Conservation (phyloP, 2,888 invertebrate species). For the Trissoscelio sp. region DNA sequence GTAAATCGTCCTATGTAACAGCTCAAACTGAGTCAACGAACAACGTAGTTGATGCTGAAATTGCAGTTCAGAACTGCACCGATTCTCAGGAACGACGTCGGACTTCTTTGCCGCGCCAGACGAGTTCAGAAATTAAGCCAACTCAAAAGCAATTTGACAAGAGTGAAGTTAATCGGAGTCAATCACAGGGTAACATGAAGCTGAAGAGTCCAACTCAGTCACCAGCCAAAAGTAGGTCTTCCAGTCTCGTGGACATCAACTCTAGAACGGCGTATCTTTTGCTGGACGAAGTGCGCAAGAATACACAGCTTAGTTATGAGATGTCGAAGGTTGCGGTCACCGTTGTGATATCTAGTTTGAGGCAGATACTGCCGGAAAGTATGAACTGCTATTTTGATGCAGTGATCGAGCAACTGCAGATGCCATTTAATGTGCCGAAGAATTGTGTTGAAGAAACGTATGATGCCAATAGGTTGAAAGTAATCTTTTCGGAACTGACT, state of each 20-base stretch:
- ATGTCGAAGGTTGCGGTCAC: slow-evolving; percentile 93
- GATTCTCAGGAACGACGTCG: slow-evolving; percentile 70
- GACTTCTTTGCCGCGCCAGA: slow-evolving; percentile 75
- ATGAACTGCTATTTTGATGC: slow-evolving; percentile 86
- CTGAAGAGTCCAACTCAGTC: slow-evolving; percentile 74
- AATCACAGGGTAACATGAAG: slow-evolving; percentile 74
- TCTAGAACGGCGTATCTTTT: slow-evolving; percentile 88
- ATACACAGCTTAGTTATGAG: slow-evolving; percentile 93
- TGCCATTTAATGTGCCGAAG: slow-evolving; percentile 86
- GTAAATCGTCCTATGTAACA: slow-evolving; percentile 74
- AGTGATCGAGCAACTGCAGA: slow-evolving; percentile 85
- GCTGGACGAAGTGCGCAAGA: slow-evolving; percentile 91
- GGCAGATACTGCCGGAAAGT: slow-evolving; percentile 85
- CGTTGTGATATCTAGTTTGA: slow-evolving; percentile 88
- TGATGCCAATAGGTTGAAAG: slow-evolving; percentile 92
- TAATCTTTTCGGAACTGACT: slow-evolving; percentile 92
- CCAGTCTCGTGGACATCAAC: slow-evolving; percentile 78
- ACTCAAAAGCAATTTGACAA: slow-evolving; percentile 49
- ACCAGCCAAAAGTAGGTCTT: slow-evolving; percentile 77
- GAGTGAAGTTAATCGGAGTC: slow-evolving; percentile 73
- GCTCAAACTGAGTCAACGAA: slow-evolving; percentile 69
- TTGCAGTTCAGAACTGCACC: slow-evolving; percentile 51
- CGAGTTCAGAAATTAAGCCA: slow-evolving; percentile 74
- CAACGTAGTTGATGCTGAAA: slow-evolving; percentile 61
- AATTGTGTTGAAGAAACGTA: slow-evolving; percentile 91